Conservation (phyloP, 2,888 invertebrate genomes). For the Leucania comma region DNA sequence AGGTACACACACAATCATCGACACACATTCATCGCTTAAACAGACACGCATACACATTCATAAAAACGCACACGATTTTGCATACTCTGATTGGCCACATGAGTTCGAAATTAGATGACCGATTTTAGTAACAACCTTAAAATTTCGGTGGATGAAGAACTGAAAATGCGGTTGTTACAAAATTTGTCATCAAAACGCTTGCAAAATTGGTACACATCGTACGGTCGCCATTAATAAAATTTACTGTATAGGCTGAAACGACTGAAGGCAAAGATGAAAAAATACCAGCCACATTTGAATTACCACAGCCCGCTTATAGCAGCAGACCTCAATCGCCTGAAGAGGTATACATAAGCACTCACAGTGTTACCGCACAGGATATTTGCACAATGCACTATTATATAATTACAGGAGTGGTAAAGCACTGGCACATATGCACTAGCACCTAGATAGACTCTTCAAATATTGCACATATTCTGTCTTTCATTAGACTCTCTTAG, state of each 20-base stretch:
- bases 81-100: conserved; percentile 55
- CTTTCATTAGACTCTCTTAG: conserved; percentile 35
- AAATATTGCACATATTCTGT: conserved; percentile 43
- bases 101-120: conserved; percentile 40
- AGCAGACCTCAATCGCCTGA: conserved; percentile 80
- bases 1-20: conserved; percentile 76
- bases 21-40: conserved; percentile 59
- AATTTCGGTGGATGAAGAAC: conserved; percentile 1
- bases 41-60: conserved; percentile 61
- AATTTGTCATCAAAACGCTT: conserved; percentile 55
- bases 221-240: conserved; percentile 84
- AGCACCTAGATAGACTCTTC: conserved; percentile 68
- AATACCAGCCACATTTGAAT: conserved; percentile 82
- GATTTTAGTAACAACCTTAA: conserved; percentile 43
- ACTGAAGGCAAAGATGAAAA: conserved; percentile 79
- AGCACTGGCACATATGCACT: conserved; percentile 73
- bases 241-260: conserved; percentile 86
- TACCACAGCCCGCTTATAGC: conserved; percentile 83
- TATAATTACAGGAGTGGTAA: conserved; percentile 61
- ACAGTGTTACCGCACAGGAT: conserved; percentile 60
- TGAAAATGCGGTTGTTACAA: conserved; percentile 32
- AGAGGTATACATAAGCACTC: conserved; percentile 84
- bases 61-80: conserved; percentile 59
- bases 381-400: conserved; percentile 72
- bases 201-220: conserved; percentile 70